Base-by-base conservation (phyloP, 2,888 invertebrate species). In the Chrysolina oricalcia region DNA sequence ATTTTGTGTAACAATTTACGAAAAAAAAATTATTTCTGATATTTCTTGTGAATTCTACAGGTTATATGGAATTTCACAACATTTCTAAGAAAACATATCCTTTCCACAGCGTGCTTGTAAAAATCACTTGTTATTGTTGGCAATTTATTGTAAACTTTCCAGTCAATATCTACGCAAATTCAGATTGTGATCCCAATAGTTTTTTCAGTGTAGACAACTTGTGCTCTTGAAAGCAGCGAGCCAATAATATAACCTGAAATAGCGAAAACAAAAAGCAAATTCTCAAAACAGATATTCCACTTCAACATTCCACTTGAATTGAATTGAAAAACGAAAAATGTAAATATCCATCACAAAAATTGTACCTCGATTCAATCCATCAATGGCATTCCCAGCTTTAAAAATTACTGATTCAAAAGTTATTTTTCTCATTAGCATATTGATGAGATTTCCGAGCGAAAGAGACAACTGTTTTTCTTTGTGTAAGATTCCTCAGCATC, bases 401-500 rank as follows among this genome's bases (percentile, higher is more conserved):
- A 59, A 59, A 59, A 59, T 59, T 35, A 59, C 59, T 4, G 59
- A 84, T 83, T 83, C 82, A 81, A 80, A 81, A 83, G 77, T 81
- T 83, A 83, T 83, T 82, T 81, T 81, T 76, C 74, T 63, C 75
- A 81, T 83, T 82, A 82, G 81, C 83, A 84, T 83, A 84, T 83
- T 82, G 83, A 84, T 83, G 83, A 81, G 81, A 82, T 81, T 80
- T 76, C 72, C 65, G 59, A 56, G 48, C 69, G 72, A 73, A 74
- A 72, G 72, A 77, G 68, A 75, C 75, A 75, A 78, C 56, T 63
- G 68, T 72, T 72, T 74, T 67, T 62, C 69, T 74, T 75, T 66
- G 75, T 76, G 72, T 78, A 75, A 76, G 79, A 78, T 79, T 81
- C 76, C 78, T 73, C 80, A 78, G 81, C 83, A 80, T 82, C 78